Conservation (phyloP, 2,888 invertebrate species). For the Elegia similella region DNA sequence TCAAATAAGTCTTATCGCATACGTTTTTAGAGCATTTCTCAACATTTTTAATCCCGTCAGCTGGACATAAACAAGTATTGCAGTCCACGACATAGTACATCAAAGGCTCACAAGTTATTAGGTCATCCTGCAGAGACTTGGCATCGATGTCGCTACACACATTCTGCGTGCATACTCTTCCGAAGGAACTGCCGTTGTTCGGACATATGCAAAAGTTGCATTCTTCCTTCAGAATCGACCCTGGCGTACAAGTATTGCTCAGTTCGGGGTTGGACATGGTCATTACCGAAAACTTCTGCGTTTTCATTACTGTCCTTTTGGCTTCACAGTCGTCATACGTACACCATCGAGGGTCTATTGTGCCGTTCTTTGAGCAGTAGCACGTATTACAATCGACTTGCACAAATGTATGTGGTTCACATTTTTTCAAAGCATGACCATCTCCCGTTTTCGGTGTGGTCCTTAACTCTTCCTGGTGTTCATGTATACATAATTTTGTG, state of each 20-base stretch:
- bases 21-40: slow-evolving; percentile 67
- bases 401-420: slow-evolving; percentile 62
- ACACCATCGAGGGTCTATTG: slow-evolving; percentile 67
- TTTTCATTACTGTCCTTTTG: slow-evolving; percentile 44
- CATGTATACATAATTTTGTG: slow-evolving; percentile 48
- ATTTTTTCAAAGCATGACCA: slow-evolving; percentile 24
- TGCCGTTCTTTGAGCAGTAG: slow-evolving; percentile 63
- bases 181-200: slow-evolving; percentile 45
- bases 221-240: slow-evolving; percentile 44
- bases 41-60: slow-evolving; percentile 63
- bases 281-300: slow-evolving; percentile 32
- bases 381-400: slow-evolving; percentile 71
- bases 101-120: slow-evolving; percentile 59
- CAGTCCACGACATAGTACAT: slow-evolving; percentile 68
- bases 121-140: slow-evolving; percentile 27
- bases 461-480: slow-evolving; percentile 21
- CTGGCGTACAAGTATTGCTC: slow-evolving; percentile 48
- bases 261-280: slow-evolving; percentile 23
- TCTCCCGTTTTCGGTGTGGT: slow-evolving; percentile 21
- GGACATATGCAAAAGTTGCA: slow-evolving; percentile 76
- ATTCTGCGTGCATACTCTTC: slow-evolving; percentile 60
- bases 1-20: slow-evolving; percentile 59
- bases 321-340: slow-evolving; percentile 65
- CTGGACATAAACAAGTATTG: slow-evolving; percentile 64
- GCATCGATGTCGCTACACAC: slow-evolving; percentile 32